Conservation (phyloP, 2,113 vertebrate species). For the Chelonoidis abingdonii region DNA sequence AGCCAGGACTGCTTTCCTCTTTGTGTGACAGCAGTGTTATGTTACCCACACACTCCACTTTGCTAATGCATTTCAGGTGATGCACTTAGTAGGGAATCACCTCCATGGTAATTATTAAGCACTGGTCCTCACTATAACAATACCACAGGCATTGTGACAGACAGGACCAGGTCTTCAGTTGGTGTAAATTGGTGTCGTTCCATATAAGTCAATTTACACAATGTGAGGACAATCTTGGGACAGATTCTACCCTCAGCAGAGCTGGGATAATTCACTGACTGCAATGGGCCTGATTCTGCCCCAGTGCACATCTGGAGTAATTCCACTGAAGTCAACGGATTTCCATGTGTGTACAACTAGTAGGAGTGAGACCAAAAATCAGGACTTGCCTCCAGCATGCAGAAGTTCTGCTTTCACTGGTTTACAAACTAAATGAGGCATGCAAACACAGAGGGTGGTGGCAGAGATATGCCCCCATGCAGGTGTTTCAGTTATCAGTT, state of each 20-base stretch:
- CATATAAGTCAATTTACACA: background rate
- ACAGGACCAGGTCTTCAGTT: background rate
- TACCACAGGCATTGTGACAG: background rate
- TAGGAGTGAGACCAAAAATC: background rate
- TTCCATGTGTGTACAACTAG: background rate
- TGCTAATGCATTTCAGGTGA: background rate
- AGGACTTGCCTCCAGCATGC: background rate
- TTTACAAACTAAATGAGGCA: background rate
- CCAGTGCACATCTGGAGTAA: fast-evolving
- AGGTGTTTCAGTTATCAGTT: background rate
- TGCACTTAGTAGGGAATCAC: background rate
- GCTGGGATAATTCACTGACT: background rate
- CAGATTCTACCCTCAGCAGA: fast-evolving
- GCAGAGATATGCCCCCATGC: background rate
- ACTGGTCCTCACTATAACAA: background rate
- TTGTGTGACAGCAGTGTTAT: background rate
- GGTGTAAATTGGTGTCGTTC: fast-evolving
- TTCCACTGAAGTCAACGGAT: background rate
- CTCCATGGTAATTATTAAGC: background rate
- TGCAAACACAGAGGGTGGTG: background rate
- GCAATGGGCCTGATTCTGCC: background rate
- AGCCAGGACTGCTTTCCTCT: background rate
- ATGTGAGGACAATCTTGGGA: background rate
- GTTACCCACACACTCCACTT: background rate
- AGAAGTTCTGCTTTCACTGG: background rate